Percentiles rank a stretch among this genome's conserved stretches.
Evolutionary conservation across 2,797 vertebrate genomes (phyloP).

Genomic region (Syngnathus rostellatus): DNA sequence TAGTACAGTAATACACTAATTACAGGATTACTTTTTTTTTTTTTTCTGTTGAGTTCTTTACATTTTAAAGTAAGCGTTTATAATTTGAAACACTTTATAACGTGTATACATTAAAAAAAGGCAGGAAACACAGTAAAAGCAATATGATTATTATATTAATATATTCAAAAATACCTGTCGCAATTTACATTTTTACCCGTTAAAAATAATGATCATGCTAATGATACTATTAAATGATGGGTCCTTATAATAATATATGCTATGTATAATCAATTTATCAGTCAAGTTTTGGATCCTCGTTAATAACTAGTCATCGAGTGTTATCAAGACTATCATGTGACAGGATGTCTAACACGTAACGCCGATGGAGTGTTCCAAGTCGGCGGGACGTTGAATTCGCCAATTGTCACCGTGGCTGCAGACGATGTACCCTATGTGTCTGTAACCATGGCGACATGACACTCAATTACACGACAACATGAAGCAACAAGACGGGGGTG

Average conservation of each 20-base stretch:
- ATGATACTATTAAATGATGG: not conserved
- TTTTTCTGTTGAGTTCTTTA: too few relatives aligned
- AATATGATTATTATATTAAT: not conserved
- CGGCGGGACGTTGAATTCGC: not conserved
- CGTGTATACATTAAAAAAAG: not conserved
- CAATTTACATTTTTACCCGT: not conserved
- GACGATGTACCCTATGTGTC: slow-evolving; percentile 9
- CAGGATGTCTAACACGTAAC: slow-evolving; percentile 1
- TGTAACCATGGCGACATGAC: slow-evolving; percentile 50
- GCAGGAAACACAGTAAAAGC: not conserved
- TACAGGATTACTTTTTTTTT: too few relatives aligned
- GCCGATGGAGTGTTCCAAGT: not conserved
- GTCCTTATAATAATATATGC: not conserved
- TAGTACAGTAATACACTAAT: not conserved
- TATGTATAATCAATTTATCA: not conserved
- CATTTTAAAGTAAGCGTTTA: too few relatives aligned
- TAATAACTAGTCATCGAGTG: not conserved
- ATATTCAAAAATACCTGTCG: not conserved
- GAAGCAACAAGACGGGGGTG: slow-evolving; percentile 59
- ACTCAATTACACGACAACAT: slow-evolving; percentile 62
- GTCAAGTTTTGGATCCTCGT: not conserved
- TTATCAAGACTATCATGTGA: not conserved
- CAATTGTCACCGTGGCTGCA: not conserved
- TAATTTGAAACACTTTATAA: not conserved
- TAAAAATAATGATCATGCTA: not conserved